Evolutionary conservation across 2,888 invertebrate species (phyloP).

Genomic region (Argynnis bischoffii): DNA sequence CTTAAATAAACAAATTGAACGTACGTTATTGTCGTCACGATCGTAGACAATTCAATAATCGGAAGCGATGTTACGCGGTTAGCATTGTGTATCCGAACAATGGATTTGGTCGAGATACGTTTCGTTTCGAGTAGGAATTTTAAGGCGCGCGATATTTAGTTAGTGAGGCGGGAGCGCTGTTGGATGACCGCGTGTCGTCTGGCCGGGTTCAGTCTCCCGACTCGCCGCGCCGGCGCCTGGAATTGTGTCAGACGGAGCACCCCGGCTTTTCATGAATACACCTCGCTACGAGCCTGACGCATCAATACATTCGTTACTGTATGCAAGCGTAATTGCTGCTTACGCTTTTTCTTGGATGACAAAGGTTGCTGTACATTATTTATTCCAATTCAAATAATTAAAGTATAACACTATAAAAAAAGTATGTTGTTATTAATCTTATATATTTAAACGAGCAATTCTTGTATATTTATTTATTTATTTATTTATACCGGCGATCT

Average conservation of each 20-base stretch:
- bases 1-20: slow-evolving; percentile 37
- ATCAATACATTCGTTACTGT: slow-evolving; percentile 67
- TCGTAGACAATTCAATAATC: slow-evolving; percentile 62
- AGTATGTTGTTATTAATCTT: background rate
- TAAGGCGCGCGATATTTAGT: slow-evolving; percentile 42
- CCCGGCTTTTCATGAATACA: slow-evolving; percentile 68
- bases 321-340: slow-evolving; percentile 54
- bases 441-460: too few species aligned
- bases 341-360: slow-evolving; percentile 29
- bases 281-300: slow-evolving; percentile 62
- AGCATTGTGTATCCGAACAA: slow-evolving; percentile 65
- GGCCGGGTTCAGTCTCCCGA: slow-evolving; percentile 66
- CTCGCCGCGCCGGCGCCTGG: slow-evolving; percentile 79
- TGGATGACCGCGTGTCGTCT: slow-evolving; percentile 75
- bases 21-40: slow-evolving; percentile 44
- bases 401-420: background rate
- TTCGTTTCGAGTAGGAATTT: slow-evolving; percentile 36
- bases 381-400: background rate
- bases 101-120: slow-evolving; percentile 44
- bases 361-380: background rate
- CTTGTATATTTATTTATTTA: too few species aligned
- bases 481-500: too few species aligned
- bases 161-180: slow-evolving; percentile 62
- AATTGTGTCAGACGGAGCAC: slow-evolving; percentile 75
- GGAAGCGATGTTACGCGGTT: slow-evolving; percentile 64